These are phyloP conservation scores for Cyanoderma ruficeps DNA, from an alignment of 2,113 vertebrate genomes.

Conservation along the genomic window DNA sequence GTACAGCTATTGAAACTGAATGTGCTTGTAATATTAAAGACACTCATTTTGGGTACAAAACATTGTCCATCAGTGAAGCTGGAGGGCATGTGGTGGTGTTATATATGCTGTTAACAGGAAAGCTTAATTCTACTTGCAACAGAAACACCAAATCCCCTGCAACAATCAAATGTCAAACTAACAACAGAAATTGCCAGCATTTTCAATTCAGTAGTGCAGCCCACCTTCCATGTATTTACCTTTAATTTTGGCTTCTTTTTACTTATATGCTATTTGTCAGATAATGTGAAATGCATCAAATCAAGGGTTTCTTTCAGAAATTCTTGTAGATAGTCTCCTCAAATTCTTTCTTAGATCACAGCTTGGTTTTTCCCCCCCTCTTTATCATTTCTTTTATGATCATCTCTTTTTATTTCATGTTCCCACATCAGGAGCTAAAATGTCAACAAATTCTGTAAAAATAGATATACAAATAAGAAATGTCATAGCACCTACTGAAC, in stretches of 20 bases:
- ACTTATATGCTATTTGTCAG: background rate
- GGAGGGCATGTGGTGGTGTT: background rate
- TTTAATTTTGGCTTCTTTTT: background rate
- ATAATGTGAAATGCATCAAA: background rate
- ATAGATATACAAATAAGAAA: background rate
- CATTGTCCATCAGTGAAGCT: background rate
- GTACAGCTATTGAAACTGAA: background rate
- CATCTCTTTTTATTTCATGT: background rate
- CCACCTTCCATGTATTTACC: background rate
- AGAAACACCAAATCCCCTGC: background rate
- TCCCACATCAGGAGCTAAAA: background rate
- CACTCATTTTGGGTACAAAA: background rate
- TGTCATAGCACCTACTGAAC: background rate
- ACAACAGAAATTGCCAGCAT: background rate
- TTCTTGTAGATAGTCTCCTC: background rate
- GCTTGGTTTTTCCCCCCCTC: background rate
- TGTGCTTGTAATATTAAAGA: background rate
- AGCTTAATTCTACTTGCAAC: background rate
- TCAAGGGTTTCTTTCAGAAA: background rate
- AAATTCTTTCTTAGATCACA: background rate
- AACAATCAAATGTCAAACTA: background rate
- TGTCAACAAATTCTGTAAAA: background rate
- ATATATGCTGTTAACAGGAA: background rate
- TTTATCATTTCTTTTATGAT: background rate
- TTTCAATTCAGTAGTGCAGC: background rate